Percentiles rank a stretch among this genome's conserved stretches.
phyloP scores from a whole-genome alignment of 2,888 invertebrate genomes.

The Nezara viridula region DNA sequence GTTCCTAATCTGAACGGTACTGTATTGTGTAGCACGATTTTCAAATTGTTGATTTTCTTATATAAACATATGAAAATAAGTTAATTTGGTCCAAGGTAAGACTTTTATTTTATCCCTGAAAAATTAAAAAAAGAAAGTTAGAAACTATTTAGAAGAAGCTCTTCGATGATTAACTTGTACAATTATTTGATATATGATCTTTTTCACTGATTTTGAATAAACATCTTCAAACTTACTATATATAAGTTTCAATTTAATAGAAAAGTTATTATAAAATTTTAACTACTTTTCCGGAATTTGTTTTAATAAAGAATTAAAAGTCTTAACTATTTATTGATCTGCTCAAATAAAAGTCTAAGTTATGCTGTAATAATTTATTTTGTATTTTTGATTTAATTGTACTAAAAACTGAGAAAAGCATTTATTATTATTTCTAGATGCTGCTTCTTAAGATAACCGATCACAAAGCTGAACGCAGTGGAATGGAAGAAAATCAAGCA shows the following conservation, averaged over 20 bases:
- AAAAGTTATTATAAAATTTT: neutral
- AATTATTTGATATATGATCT: too few relatives aligned
- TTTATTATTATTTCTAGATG: slow-evolving; percentile 70
- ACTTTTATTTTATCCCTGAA: too few relatives aligned
- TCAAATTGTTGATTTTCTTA: too few relatives aligned
- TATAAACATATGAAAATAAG: too few relatives aligned
- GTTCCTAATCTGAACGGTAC: too few relatives aligned
- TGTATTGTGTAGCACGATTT: too few relatives aligned
- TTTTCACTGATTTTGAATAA: too few relatives aligned
- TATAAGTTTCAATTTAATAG: neutral
- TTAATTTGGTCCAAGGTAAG: too few relatives aligned
- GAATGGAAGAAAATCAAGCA: slow-evolving; percentile 71
- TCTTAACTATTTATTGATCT: neutral
- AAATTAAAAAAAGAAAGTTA: too few relatives aligned
- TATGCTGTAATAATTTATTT: neutral
- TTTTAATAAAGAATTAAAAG: neutral
- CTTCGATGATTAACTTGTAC: too few relatives aligned
- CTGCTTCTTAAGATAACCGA: slow-evolving; percentile 90
- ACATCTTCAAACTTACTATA: neutral
- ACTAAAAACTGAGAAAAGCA: neutral
- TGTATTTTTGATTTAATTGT: neutral
- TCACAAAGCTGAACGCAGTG: slow-evolving; percentile 81
- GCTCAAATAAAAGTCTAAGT: neutral
- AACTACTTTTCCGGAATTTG: neutral
- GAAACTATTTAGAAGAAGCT: too few relatives aligned